Conservation (phyloP, 2,797 vertebrate genomes). For the Mallotus villosus region DNA sequence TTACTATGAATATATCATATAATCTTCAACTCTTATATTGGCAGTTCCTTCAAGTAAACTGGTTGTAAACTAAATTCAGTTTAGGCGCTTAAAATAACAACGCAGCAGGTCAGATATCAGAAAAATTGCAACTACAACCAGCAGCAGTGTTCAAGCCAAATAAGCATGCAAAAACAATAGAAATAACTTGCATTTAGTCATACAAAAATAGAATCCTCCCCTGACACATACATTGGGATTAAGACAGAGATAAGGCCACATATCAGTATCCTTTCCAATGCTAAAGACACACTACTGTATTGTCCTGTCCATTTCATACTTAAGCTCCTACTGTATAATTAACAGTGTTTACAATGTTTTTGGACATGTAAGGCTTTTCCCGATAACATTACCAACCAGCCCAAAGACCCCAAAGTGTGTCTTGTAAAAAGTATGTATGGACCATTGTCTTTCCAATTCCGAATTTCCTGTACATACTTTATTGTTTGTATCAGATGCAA, state of each 20-base stretch:
- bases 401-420: too few relatives aligned
- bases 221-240: constrained; percentile 36
- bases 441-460: constrained; percentile 2
- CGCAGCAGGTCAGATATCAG: constrained; percentile 26
- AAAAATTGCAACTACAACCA: constrained; percentile 36
- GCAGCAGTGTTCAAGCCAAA: constrained; percentile 40
- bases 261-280: constrained; percentile 51
- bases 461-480: not conserved
- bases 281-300: constrained; percentile 22
- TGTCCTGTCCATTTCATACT: not conserved
- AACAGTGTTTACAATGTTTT: constrained; percentile 4
- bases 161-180: constrained; percentile 55
- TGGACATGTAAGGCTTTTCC: not conserved
- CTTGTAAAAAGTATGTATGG: not conserved
- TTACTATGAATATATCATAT: constrained; percentile 31
- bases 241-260: constrained; percentile 66
- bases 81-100: constrained; percentile 24
- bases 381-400: too few relatives aligned
- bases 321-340: not conserved
- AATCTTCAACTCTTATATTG: constrained; percentile 35
- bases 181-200: constrained; percentile 32
- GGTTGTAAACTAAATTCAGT: constrained; percentile 19
- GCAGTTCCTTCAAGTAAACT: constrained; percentile 44
- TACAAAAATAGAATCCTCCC: constrained; percentile 65
- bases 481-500: too few relatives aligned